Conservation (phyloP, 2,888 invertebrate genomes). For the Lycophotia porphyrea region DNA sequence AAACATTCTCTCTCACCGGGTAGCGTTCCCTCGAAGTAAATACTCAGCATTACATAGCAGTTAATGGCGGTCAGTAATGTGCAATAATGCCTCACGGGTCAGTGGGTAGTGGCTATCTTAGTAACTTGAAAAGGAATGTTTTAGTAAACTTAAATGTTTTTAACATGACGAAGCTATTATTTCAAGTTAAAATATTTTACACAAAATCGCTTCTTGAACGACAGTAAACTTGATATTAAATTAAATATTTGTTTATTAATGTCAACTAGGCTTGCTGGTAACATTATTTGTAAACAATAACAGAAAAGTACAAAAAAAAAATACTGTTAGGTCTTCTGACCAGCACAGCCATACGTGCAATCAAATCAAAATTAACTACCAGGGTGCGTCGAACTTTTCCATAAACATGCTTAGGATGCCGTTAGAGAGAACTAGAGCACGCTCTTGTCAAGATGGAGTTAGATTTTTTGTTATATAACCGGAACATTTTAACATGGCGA, state of each 20-base stretch:
- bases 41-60: constrained; percentile 14
- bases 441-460: neutral
- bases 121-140: neutral
- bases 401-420: neutral
- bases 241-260: no score
- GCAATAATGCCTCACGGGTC: neutral
- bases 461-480: constrained; percentile 18
- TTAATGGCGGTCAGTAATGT: neutral
- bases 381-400: neutral
- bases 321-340: neutral
- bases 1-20: neutral
- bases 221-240: neutral
- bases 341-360: neutral
- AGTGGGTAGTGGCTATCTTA: constrained; percentile 17
- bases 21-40: neutral
- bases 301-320: no score
- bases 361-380: no score
- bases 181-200: neutral
- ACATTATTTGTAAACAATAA: no score
- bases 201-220: neutral
- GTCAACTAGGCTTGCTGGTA: no score
- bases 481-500: constrained; percentile 54
- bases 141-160: neutral
- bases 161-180: neutral
- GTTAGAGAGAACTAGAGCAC: neutral